Evolutionary conservation across 2,113 vertebrate genomes (phyloP).

Genomic region (Myotis lucifugus): DNA sequence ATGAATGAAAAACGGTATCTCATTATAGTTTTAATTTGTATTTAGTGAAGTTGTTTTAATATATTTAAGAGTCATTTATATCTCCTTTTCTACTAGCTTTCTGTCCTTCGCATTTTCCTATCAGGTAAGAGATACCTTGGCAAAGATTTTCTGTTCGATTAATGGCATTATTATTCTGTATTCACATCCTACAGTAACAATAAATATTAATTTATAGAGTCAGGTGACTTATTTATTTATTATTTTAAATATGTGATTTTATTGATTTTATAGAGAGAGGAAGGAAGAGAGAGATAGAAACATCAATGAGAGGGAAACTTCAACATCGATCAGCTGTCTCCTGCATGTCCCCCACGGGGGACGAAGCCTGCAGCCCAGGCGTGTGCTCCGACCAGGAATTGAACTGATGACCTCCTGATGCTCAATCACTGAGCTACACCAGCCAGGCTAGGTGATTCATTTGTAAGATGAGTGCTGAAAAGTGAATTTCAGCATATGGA

Average conservation of each 20-base stretch:
- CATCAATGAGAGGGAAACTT: no score
- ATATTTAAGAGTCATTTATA: not conserved
- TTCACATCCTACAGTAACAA: not conserved
- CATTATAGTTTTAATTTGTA: not conserved
- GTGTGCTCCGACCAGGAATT: no score
- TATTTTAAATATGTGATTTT: no score
- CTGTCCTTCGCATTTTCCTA: not conserved
- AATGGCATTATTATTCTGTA: not conserved
- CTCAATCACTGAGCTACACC: no score
- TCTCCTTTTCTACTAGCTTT: not conserved
- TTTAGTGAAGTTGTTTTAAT: not conserved
- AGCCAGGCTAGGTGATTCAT: no score
- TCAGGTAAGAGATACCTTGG: not conserved
- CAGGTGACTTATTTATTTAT: not conserved
- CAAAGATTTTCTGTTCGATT: not conserved
- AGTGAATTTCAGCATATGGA: fast-evolving
- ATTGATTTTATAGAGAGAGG: no score
- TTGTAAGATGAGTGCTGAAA: fast-evolving
- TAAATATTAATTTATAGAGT: not conserved
- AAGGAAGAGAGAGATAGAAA: no score
- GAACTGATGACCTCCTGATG: no score
- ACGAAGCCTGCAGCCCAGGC: no score
- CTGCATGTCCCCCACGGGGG: no score
- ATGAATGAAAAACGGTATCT: not conserved
- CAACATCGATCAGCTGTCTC: no score